Conservation (phyloP, 2,113 vertebrate species). For the Leptocoma aspasia region DNA sequence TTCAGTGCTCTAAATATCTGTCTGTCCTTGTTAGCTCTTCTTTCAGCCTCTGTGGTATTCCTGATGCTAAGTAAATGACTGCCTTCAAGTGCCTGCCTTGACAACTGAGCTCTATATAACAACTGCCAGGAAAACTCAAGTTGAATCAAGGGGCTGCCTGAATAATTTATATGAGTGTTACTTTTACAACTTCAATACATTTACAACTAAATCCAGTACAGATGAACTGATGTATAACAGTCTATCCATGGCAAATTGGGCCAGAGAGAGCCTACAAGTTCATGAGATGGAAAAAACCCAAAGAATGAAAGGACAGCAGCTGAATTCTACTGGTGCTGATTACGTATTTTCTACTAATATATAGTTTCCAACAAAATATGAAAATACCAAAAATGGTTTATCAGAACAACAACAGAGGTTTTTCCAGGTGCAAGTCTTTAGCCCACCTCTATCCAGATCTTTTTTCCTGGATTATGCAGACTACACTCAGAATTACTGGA, state of each 20-base stretch:
- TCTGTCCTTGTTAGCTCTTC: constrained; percentile 35
- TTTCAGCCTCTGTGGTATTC: background rate
- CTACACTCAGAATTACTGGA: background rate
- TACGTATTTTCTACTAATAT: background rate
- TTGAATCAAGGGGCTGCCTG: constrained; percentile 33
- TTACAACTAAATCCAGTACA: constrained; percentile 32
- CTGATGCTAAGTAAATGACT: background rate
- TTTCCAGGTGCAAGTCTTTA: background rate
- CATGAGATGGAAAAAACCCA: background rate
- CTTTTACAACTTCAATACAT: constrained; percentile 51
- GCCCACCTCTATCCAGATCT: background rate
- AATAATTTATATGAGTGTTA: constrained; percentile 57
- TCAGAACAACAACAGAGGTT: background rate
- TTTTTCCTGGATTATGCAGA: background rate
- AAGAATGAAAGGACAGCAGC: background rate
- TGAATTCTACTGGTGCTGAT: background rate
- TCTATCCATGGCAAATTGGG: constrained; percentile 3
- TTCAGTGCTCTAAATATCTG: constrained; percentile 45
- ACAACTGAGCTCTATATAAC: constrained; percentile 8
- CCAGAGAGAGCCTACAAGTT: background rate
- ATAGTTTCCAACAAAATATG: background rate
- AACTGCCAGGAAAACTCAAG: background rate
- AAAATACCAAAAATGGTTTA: background rate
- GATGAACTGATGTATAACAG: background rate
- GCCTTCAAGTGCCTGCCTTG: constrained; percentile 22